Conservation (phyloP, 35 echinoderm and acorn worm genomes). For the Patiria miniata region DNA sequence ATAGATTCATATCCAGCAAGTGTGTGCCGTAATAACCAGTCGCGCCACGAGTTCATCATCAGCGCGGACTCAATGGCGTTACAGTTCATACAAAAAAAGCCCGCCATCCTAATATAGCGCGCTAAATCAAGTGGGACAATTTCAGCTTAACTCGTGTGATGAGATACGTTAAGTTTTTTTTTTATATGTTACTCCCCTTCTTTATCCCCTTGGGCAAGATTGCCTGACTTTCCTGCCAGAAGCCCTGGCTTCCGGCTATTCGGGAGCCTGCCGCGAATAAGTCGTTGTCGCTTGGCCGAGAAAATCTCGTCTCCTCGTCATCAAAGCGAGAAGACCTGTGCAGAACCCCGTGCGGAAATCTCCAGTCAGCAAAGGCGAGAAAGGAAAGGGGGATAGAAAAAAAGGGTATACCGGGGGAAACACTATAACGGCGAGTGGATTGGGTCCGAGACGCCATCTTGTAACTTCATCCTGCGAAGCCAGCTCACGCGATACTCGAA, state of each 20-base stretch:
- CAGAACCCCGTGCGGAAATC: neutral
- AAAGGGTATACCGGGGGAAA: neutral
- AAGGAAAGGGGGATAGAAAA: neutral
- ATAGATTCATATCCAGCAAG: too few relatives aligned
- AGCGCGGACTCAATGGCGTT: neutral
- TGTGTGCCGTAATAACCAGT: neutral
- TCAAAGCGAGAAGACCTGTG: neutral
- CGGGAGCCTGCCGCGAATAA: neutral
- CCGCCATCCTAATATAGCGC: too few relatives aligned
- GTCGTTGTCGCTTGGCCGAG: neutral
- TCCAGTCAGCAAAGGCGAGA: conserved; percentile 6
- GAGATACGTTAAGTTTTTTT: neutral
- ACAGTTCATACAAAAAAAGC: too few relatives aligned
- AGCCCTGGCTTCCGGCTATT: conserved; percentile 8
- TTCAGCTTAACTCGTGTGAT: conserved; percentile 11
- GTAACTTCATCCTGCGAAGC: conserved; percentile 1
- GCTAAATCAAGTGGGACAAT: too few relatives aligned
- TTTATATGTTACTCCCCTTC: too few relatives aligned
- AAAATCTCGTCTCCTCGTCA: neutral
- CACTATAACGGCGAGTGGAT: neutral
- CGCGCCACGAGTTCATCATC: conserved; percentile 6
- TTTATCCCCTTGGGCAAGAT: neutral
- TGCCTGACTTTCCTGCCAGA: conserved; percentile 18
- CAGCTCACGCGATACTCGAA: neutral
- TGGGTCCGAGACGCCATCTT: conserved; percentile 1